These are phyloP conservation scores for Mormoops blainvillei DNA, from an alignment of 2,113 vertebrate genomes.

Conservation along the genomic window DNA sequence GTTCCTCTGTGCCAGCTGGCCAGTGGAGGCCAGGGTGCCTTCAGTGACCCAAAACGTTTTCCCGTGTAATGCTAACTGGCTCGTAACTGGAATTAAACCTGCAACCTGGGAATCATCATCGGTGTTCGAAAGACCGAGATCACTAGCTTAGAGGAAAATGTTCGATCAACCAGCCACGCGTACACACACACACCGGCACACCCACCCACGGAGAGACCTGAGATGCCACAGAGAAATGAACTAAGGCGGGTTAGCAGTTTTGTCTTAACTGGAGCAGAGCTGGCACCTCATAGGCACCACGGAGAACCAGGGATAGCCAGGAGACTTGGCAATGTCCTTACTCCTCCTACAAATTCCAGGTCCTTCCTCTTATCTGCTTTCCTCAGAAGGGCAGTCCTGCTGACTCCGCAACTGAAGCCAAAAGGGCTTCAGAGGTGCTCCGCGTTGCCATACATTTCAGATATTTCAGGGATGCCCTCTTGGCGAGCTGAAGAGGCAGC, in stretches of 20 bases:
- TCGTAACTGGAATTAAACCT: neutral
- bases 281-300: neutral
- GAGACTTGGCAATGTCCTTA: neutral
- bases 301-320: neutral
- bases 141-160: neutral
- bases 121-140: neutral
- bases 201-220: rapidly evolving
- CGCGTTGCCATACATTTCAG: neutral
- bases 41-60: neutral
- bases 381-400: neutral
- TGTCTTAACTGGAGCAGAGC: neutral
- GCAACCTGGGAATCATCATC: neutral
- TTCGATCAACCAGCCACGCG: neutral
- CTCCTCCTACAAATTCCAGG: neutral
- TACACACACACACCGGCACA: rapidly evolving
- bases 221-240: neutral
- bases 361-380: neutral
- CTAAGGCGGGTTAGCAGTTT: neutral
- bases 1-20: neutral
- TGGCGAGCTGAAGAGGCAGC: neutral
- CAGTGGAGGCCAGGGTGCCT: neutral
- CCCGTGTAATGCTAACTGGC: neutral
- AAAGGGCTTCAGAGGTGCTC: neutral
- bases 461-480: neutral
- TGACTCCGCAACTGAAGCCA: neutral